phyloP scores from a whole-genome alignment of 1,140 invertebrate genomes.

The Diplogasteroides magnus region DNA sequence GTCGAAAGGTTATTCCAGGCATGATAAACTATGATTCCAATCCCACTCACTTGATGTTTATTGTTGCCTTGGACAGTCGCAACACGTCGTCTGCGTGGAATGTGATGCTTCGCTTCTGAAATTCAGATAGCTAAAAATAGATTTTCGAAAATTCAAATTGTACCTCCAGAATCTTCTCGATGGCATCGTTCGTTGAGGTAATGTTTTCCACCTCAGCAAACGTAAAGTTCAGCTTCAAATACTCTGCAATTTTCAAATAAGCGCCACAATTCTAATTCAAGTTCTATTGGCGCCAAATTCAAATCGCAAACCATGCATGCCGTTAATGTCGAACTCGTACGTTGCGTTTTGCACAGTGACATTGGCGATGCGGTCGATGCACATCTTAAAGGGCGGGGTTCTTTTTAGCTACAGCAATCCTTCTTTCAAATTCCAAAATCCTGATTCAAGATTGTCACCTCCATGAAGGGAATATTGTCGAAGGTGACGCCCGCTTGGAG shows the following conservation, averaged over 20 bases:
- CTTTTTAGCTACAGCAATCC: too few relatives aligned
- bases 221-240: conserved; percentile 57
- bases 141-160: too few relatives aligned
- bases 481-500: conserved; percentile 13
- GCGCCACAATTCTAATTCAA: too few relatives aligned
- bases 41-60: conserved; percentile 48
- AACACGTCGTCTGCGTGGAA: conserved; percentile 51
- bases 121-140: too few relatives aligned
- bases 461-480: conserved; percentile 72
- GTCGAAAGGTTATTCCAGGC: too few relatives aligned
- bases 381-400: conserved; percentile 40
- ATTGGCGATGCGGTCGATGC: conserved; percentile 48
- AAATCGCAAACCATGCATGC: conserved; percentile 61
- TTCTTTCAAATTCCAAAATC: too few relatives aligned
- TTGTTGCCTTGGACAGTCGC: conserved; percentile 43
- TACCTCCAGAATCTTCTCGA: too few relatives aligned
- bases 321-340: conserved; percentile 78
- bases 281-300: too few relatives aligned
- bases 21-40: too few relatives aligned
- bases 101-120: conserved; percentile 40
- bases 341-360: conserved; percentile 66
- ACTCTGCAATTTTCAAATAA: conserved; percentile 31
- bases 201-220: conserved; percentile 46
- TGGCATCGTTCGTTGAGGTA: too few relatives aligned
- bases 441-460: too few relatives aligned